Conservation (phyloP, 2,888 invertebrate species). For the Aquatica leii region DNA sequence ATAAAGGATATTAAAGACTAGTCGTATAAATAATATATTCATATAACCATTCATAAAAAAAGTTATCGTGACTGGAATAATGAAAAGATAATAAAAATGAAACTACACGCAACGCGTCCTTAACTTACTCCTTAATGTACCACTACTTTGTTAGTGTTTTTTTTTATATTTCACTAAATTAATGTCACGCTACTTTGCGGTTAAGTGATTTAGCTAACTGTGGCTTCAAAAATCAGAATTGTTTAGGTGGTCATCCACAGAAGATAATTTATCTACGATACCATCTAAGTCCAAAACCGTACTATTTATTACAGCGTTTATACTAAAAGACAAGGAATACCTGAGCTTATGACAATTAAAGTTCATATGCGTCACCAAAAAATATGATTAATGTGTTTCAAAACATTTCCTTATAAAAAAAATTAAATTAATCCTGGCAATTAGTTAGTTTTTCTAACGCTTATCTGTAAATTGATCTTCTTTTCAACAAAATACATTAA, state of each 20-base stretch:
- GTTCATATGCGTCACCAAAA: too few relatives aligned
- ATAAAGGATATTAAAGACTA: conserved; percentile 30
- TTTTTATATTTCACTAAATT: conserved; percentile 25
- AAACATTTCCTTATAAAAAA: too few relatives aligned
- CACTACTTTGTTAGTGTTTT: conserved; percentile 25
- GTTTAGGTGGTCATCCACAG: conserved; percentile 5
- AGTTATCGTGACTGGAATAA: conserved; percentile 40
- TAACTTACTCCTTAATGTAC: conserved; percentile 39
- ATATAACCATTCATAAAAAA: conserved; percentile 29
- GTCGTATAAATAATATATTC: conserved; percentile 30
- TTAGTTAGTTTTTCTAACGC: too few relatives aligned
- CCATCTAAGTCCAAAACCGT: not conserved
- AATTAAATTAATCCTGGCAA: too few relatives aligned
- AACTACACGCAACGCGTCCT: conserved; percentile 37
- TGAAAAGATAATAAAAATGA: conserved; percentile 36
- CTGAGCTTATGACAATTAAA: too few relatives aligned
- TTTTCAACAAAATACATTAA: too few relatives aligned
- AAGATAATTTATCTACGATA: conserved; percentile 1
- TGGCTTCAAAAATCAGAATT: conserved; percentile 22
- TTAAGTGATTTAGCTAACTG: conserved; percentile 29
- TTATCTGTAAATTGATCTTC: too few relatives aligned
- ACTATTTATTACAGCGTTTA: too few relatives aligned
- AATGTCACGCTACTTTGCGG: conserved; percentile 31
- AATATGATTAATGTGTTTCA: too few relatives aligned
- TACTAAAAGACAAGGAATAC: too few relatives aligned